Percentiles rank a stretch among this genome's conserved stretches.
Conservation (phyloP, 2,888 invertebrate species). For the Podabrus alpinus region DNA sequence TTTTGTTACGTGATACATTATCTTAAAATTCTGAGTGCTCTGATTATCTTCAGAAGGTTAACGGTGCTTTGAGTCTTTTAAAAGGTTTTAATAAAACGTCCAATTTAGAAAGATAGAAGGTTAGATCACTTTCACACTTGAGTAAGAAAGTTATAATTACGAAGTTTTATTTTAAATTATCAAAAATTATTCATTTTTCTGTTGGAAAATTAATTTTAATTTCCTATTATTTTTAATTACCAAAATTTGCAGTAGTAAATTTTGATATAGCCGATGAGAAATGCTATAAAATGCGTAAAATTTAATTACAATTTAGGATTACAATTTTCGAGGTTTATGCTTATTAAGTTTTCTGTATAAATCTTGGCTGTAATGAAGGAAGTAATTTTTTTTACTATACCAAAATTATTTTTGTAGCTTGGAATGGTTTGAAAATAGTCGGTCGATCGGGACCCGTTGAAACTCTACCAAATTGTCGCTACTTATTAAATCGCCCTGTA, state of each 20-base stretch:
- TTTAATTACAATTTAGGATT: background rate
- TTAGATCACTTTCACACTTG: background rate
- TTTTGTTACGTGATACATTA: background rate
- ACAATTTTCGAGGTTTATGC: background rate
- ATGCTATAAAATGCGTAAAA: background rate
- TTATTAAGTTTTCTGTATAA: background rate
- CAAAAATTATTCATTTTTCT: background rate
- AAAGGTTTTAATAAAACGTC: background rate
- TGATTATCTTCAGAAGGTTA: background rate
- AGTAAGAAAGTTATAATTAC: background rate
- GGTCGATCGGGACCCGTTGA: background rate
- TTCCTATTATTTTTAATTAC: background rate
- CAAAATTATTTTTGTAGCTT: background rate
- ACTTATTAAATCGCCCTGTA: background rate
- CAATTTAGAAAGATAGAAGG: background rate
- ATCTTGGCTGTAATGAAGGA: background rate
- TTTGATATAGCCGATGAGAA: background rate
- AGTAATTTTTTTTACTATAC: background rate
- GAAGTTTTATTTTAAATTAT: background rate
- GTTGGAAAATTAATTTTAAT: background rate
- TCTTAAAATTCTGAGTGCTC: background rate
- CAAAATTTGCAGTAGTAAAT: background rate
- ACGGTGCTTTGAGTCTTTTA: background rate
- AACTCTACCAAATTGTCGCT: background rate
- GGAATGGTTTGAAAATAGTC: background rate